Evolutionary conservation across 2,888 invertebrate genomes (phyloP), one percentile per base, ranked within the genome.

Genomic region (Geotrupes spiniger): DNA sequence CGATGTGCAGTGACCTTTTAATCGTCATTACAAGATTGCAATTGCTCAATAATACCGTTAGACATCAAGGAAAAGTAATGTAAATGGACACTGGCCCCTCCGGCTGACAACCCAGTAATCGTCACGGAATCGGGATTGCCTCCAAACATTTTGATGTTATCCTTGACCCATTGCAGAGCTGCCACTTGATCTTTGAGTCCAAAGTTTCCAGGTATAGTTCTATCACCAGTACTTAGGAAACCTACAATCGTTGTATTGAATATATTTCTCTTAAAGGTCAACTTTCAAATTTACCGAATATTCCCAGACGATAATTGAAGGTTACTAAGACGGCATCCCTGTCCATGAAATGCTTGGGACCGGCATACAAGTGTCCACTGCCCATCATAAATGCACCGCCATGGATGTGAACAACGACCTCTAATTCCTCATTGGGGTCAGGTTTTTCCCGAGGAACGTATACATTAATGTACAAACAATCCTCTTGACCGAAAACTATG

Each of bases 131-230:
- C 76, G 2, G 84, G 78, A 70, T 86, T 79, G 0, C 86, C 87
- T 1, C 83, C 83, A 58, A 87, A 87, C 63, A 73, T 73, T 53
- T 76, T 71, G 52, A 87, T 84, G 64, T 87, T 84, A 33, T 77
- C 66, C 44, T 79, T 77, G 0, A 85, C 70, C 86, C 86, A 87
- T 52, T 77, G 76, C 31, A 87, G 66, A 0, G 85, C 85, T 54
- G 80, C 74, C 14, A 74, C 74, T 68, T 86, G 86, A 73, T 87
- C 87, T 61, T 86, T 86, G 21, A 86, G 63, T 0, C 86, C 86
- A 58, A 78, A 78, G 65, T 86, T 87, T 4, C 83, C 83, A 0
- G 86, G 79, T 1, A 83, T 74, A 0, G 76, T 63, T 0, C 77
- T 76, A 52, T 87, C 85, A 2, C 80, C 84, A 0, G 85, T 84